A percentile compares a stretch with the other conserved stretches of the same genome.
Conservation (phyloP, 1,140 invertebrate species). For the Papilio helenus region DNA sequence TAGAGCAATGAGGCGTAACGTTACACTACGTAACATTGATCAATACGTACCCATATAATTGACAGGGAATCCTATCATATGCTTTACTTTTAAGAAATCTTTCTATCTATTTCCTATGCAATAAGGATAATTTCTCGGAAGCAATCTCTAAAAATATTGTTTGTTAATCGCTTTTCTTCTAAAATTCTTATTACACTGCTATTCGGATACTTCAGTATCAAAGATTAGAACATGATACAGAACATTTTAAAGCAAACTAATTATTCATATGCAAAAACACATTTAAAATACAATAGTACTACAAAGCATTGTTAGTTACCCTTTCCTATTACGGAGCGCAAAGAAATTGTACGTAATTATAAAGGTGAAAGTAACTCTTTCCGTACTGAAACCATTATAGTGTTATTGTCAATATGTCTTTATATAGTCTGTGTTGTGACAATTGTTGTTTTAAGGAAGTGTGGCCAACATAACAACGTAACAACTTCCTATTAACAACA, state of each 20-base stretch:
- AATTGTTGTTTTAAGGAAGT: slow-evolving; percentile 17
- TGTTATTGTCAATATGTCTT: slow-evolving; percentile 22
- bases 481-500: slow-evolving; percentile 17
- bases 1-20: no score
- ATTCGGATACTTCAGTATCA: no score
- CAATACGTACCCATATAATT: no score
- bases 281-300: neutral
- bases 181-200: no score
- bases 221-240: neutral
- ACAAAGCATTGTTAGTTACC: slow-evolving; percentile 21
- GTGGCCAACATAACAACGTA: slow-evolving; percentile 15
- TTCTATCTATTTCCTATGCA: no score
- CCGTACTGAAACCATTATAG: slow-evolving; percentile 19
- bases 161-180: no score
- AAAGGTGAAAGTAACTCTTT: slow-evolving; percentile 36
- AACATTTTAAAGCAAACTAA: neutral
- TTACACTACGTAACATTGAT: no score
- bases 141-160: no score
- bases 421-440: slow-evolving; percentile 25
- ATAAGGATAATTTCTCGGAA: no score
- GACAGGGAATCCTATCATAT: no score
- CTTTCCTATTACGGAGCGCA: slow-evolving; percentile 13
- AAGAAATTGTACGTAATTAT: slow-evolving; percentile 31
- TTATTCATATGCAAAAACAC: neutral
- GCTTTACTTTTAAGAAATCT: no score